A percentile compares a stretch with the other conserved stretches of the same genome.
Evolutionary conservation across 1,140 invertebrate species (phyloP).

Genomic region (Leptinotarsa lineolata): DNA sequence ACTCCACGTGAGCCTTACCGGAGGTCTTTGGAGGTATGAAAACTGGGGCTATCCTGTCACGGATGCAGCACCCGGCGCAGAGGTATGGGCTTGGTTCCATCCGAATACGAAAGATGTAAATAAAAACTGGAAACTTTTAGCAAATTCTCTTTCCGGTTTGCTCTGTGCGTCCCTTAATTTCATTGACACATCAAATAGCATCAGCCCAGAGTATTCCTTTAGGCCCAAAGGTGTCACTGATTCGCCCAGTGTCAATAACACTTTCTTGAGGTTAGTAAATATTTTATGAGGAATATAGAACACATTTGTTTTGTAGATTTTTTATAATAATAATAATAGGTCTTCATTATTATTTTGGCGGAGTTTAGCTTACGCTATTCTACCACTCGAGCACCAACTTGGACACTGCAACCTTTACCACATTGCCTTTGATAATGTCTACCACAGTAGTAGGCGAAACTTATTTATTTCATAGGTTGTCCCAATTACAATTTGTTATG

Average conservation of each 20-base stretch:
- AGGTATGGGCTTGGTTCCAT: constrained; percentile 91
- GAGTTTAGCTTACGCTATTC: too few relatives aligned
- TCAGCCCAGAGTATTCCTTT: constrained; percentile 82
- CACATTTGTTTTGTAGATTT: too few relatives aligned
- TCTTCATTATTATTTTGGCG: too few relatives aligned
- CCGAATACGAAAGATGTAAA: constrained; percentile 66
- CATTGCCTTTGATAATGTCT: too few relatives aligned
- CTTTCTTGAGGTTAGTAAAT: constrained; percentile 45
- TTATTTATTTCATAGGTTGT: too few relatives aligned
- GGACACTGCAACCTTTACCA: too few relatives aligned
- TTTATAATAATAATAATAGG: too few relatives aligned
- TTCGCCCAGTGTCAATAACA: constrained; percentile 60
- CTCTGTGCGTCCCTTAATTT: constrained; percentile 97
- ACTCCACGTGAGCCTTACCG: constrained; percentile 87
- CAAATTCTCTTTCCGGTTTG: constrained; percentile 88
- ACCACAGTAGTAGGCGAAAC: too few relatives aligned
- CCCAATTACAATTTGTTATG: too few relatives aligned
- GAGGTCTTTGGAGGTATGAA: constrained; percentile 90
- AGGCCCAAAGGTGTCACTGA: constrained; percentile 72
- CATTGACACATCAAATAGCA: constrained; percentile 85
- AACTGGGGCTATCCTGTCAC: constrained; percentile 90
- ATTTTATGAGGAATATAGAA: too few relatives aligned
- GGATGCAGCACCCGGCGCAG: constrained; percentile 88
- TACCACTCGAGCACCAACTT: too few relatives aligned
- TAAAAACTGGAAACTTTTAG: constrained; percentile 83